Evolutionary conservation across 2,888 invertebrate genomes (phyloP), one percentile per base, ranked within the genome.

Genomic region (Zelleria hepariella): DNA sequence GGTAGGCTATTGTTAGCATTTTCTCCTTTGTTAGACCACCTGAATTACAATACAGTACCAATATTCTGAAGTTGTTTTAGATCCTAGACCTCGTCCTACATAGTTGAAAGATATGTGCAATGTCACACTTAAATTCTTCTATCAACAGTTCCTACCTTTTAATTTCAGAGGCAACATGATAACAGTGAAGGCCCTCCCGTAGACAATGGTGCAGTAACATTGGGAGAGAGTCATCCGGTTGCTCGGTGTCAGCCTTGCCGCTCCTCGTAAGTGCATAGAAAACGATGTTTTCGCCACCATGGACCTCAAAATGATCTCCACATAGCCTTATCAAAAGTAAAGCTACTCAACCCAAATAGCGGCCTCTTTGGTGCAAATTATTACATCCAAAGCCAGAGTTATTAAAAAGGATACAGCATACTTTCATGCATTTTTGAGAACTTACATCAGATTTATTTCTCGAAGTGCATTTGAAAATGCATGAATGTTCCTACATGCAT

Each of bases 121-220:
- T 15, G 15, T 0, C 0, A 15, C 32, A 42, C 3, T 32, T 10
- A 32, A 2, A 42, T 10, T 15, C n/a, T n/a, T n/a, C n/a, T n/a
- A n/a, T 42, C 32, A 15, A 42, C 15, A 2, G 7, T 5, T 2
- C 15, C 15, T 42, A 1, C 10, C 15, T 42, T 42, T 4, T 42
- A 2, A 3, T 90, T 91, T 56, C 85, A 95, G 95, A 91, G 94
- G 72, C 91, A 95, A 68, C 93, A 95, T 70, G 95, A 95, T 69
- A 91, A 86, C 68, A 92, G 91, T 65, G 91, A 92, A 69, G 90
- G 93, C 60, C 90, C 91, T 5, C 91, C 91, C 26, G 89, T 86
- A 21, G 91, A 92, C 60, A 89, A 90, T 49, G 93, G 93, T 60
- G 91, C 93, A 5, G 92, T 93, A 5, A 89, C 89, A 58, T 82